Base-by-base conservation (phyloP, 2,113 vertebrate species). In the Xiphophorus maculatus region DNA sequence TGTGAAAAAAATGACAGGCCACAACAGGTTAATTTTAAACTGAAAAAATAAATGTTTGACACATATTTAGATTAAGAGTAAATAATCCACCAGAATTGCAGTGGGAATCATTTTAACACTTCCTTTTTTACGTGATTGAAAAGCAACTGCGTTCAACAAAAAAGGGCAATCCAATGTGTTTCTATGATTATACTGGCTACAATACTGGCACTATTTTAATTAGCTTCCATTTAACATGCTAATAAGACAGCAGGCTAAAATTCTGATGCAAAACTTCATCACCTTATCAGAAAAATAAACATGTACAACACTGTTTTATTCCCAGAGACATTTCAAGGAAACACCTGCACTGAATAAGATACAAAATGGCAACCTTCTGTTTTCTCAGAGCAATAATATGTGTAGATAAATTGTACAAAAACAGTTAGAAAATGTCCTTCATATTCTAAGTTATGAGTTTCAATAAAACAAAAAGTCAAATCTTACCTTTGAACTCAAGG, bases 401-500 rank as follows among this genome's bases (percentile, higher is more conserved):
- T 58, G 25, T n/a, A n/a, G 1, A n/a, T 58, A 25, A 58, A 58
- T n/a, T 58, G 10, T 25, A 58, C 51, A 19, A 48, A 44, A 48
- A 48, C 17, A 19, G 17, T 48, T 14, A 48, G 14, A 73, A 2
- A 60, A 35, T 22, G 15, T 65, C 25, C 25, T 35, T 64, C 29
- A 12, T 25, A 37, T 15, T 37, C 3, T 44, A 5, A 44, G 42
- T 17, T 44, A 66, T 42, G 5, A 66, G 12, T 12, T 37, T 37
- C 35, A 17, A 4, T 54, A 22, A 54, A 54, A 8, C 5, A 54
- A 17, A 33, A 72, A 30, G 10, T 13, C 4, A 48, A 71, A 40
- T 66, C 93, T 90, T 93, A 95, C 95, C 94, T 95, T 94, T 94
- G 81, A 95, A 95, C 90, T 95, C 93, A 27, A 95, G 89, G 48